Evolutionary conservation across 2,113 vertebrate genomes (phyloP), one percentile per base, ranked within the genome.

Genomic region (Oryzias javanicus): DNA sequence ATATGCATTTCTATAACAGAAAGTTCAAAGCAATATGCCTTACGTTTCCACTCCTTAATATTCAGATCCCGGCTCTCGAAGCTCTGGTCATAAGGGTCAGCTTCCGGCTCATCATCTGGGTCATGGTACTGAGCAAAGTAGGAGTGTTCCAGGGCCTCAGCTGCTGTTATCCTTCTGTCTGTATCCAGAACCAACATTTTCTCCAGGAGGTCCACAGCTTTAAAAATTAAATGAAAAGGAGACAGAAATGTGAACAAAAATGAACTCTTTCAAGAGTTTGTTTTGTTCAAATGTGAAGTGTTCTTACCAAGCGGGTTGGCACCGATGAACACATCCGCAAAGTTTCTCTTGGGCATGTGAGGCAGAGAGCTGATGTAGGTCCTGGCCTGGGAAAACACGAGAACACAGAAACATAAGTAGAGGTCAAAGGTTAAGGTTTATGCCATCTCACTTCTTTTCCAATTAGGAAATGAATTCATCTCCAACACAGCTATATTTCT

Each of bases 141-240:
- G 17, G 92, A 83, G 1, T 99, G 96, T 6, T 95, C 95, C 27
- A 99, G 81, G 1, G 97, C 95, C 69, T 98, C 94, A 0, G 96
- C 93, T 0, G 97, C 97, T 0, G 97, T 99, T 54, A 99, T 98
- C 42, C 97, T 89, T 62, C 96, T 95, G 82, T 99, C 97, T 0
- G 97, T 97, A 81, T 99, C 97, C 91, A 99, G 85, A 1, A 99
- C 96, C 76, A 98, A 84, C 97, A 99, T 99, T 89, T 98, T 98
- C 91, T 98, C 97, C 66, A 99, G 87, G 65, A 99, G 85, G 79
- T 99, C 97, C 45, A 99, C 97, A 42, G 97, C 97, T 99, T 64
- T 25, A 27, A 8, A 22, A 27, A 54, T 1, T 15, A 14, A 1
- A 65, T 48, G 60, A 14, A 45, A 1, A 16, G n/a, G 4, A 59